phyloP scores from a whole-genome alignment of 2,113 vertebrate species.

The Cyanoderma ruficeps region DNA sequence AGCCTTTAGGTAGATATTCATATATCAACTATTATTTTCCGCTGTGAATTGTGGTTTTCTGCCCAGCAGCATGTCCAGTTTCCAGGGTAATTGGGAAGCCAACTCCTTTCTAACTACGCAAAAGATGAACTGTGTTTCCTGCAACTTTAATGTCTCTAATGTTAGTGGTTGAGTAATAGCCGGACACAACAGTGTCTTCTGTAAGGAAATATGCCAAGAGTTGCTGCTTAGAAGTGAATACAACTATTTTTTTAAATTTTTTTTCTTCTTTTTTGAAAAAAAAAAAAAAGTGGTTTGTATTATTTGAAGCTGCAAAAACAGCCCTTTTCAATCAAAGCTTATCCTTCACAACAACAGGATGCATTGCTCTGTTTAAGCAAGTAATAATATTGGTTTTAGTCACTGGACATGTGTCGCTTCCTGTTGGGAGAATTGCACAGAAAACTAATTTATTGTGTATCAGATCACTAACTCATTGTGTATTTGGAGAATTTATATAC shows the following conservation, averaged over 20 bases:
- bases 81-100: slow-evolving; percentile 52
- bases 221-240: background rate
- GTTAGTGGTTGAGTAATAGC: slow-evolving; percentile 49
- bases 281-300: slow-evolving; percentile 17
- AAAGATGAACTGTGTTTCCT: slow-evolving; percentile 63
- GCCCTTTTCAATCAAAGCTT: slow-evolving; percentile 35
- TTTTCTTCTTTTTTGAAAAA: background rate
- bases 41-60: slow-evolving; percentile 67
- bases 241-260: background rate
- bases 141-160: slow-evolving; percentile 9
- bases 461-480: background rate
- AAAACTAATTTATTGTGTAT: background rate
- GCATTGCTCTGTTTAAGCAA: background rate
- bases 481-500: background rate
- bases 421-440: background rate
- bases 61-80: slow-evolving; percentile 37
- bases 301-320: slow-evolving; percentile 34
- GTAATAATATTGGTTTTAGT: slow-evolving; percentile 41
- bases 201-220: slow-evolving; percentile 17
- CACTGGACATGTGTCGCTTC: background rate
- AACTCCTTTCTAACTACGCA: slow-evolving; percentile 55
- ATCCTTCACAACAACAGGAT: slow-evolving; percentile 44
- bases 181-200: slow-evolving; percentile 47
- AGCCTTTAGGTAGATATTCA: slow-evolving; percentile 29
- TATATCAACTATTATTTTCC: slow-evolving; percentile 40